Conservation (phyloP, 2,888 invertebrate species). For the Napeogenes sylphis region DNA sequence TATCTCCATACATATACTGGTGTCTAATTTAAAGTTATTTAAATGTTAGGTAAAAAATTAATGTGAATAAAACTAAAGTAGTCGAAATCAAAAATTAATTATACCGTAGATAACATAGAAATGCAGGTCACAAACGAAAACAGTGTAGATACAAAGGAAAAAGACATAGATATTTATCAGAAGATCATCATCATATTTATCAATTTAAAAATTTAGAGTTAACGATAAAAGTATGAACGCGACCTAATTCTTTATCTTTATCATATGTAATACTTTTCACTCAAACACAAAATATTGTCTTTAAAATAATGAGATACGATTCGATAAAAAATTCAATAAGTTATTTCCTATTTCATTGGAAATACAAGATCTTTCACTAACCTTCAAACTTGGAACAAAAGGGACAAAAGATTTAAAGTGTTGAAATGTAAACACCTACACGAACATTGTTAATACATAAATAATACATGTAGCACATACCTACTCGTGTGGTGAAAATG, state of each 20-base stretch:
- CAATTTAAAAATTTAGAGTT: constrained; percentile 14
- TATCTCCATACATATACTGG: background rate
- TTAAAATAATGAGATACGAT: background rate
- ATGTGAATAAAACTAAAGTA: background rate
- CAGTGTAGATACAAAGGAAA: background rate
- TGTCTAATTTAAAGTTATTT: background rate
- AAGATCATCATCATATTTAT: constrained; percentile 7
- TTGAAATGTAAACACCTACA: no score
- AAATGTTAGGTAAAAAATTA: background rate
- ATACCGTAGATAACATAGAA: background rate
- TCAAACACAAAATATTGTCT: background rate
- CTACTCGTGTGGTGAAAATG: background rate
- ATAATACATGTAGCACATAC: no score
- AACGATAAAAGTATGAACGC: constrained; percentile 3
- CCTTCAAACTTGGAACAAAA: no score
- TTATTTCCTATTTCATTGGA: no score
- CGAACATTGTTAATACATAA: no score
- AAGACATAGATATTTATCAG: constrained; percentile 15
- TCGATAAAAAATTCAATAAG: no score
- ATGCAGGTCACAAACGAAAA: background rate
- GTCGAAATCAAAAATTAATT: background rate
- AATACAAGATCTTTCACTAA: no score
- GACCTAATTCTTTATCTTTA: constrained; percentile 22
- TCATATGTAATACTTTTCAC: background rate
- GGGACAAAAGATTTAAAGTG: no score